Evolutionary conservation across 1,140 invertebrate genomes (phyloP), one percentile per base, ranked within the genome.

Genomic region (Maconellicoccus hirsutus): DNA sequence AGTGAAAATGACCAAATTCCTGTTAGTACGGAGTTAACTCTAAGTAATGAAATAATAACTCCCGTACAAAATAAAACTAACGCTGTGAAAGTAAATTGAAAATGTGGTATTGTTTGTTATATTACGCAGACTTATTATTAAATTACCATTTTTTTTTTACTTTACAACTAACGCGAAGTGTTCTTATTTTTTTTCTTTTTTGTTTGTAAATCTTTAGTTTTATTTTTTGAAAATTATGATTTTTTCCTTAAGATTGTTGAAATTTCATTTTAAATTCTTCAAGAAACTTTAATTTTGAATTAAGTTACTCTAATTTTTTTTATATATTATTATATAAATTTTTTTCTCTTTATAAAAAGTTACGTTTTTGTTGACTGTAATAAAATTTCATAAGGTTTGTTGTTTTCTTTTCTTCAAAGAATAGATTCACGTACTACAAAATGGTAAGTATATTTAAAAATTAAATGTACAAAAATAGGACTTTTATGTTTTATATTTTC

Each of bases 381-480:
- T 59, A 27, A 59, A 71, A 71, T 71, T 71, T 71, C 21, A 59
- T 71, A 16, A 71, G 73, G 42, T 52, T 52, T 8, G 10, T 52
- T 52, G 42, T 52, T 52, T 52, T 52, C n/a, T 52, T 33, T 33
- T 6, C 29, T 33, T 33, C 29, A 33, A 33, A 33, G 29, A 33
- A 33, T 33, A 33, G 3, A 33, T n/a, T n/a, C n/a, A n/a, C n/a
- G n/a, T n/a, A n/a, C n/a, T n/a, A n/a, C n/a, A n/a, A n/a, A n/a
- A n/a, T n/a, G n/a, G n/a, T n/a, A n/a, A n/a, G n/a, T n/a, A n/a
- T n/a, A n/a, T n/a, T n/a, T n/a, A n/a, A n/a, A n/a, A n/a, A n/a
- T n/a, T n/a, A n/a, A n/a, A n/a, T n/a, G n/a, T n/a, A n/a, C n/a
- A n/a, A n/a, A n/a, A n/a, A n/a, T n/a, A n/a, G n/a, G n/a, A n/a